Evolutionary conservation across 1,140 invertebrate species (phyloP).

Genomic region (Phthorimaea operculella): DNA sequence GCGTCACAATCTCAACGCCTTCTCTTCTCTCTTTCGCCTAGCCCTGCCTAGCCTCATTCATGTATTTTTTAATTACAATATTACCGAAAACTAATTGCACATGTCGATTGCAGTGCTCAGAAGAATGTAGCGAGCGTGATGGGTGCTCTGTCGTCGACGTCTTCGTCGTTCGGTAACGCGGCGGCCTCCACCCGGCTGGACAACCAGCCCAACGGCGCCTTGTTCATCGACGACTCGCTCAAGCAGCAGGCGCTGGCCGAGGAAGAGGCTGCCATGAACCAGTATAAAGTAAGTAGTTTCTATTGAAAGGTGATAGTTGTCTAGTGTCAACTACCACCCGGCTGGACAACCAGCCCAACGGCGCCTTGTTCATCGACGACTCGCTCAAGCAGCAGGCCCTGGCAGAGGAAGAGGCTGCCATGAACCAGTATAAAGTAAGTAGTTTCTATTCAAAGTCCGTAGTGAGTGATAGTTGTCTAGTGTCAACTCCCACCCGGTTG

Average conservation of each 20-base stretch:
- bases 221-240: conserved; percentile 83
- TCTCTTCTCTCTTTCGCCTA: no score
- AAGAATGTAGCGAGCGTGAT: conserved; percentile 91
- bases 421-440: conserved; percentile 46
- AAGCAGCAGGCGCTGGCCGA: conserved; percentile 91
- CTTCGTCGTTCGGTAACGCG: conserved; percentile 85
- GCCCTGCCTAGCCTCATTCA: no score
- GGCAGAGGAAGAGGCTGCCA: conserved; percentile 93
- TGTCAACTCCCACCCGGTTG: conserved; percentile 76
- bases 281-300: conserved; percentile 92
- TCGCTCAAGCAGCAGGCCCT: conserved; percentile 85
- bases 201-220: conserved; percentile 71
- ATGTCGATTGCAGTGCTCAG: conserved; percentile 80
- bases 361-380: conserved; percentile 79
- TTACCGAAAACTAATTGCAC: no score
- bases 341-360: conserved; percentile 75
- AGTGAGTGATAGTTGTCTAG: no score
- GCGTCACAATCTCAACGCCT: no score
- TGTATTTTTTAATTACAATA: not conserved
- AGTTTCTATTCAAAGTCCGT: no score
- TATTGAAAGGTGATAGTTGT: no score
- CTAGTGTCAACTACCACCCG: no score
- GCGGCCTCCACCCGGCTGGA: conserved; percentile 80
- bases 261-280: conserved; percentile 94
- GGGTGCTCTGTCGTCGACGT: conserved; percentile 88